Conservation (phyloP, 2,888 invertebrate species). For the Philonicus albiceps region DNA sequence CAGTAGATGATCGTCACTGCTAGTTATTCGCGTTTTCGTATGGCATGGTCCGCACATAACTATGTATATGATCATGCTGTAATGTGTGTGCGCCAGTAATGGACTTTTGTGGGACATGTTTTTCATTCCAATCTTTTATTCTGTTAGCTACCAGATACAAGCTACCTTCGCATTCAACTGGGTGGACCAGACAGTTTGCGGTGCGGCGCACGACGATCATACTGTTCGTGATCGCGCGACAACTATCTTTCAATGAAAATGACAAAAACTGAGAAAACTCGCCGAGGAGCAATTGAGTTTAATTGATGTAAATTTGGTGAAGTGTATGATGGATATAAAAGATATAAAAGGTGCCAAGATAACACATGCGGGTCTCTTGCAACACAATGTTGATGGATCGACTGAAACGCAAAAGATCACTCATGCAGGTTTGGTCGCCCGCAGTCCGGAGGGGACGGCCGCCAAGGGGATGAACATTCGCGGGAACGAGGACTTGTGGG, state of each 20-base stretch:
- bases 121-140: neutral
- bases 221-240: neutral
- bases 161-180: conserved; percentile 10
- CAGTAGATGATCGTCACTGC: conserved; percentile 29
- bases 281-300: neutral
- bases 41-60: neutral
- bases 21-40: neutral
- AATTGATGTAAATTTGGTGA: neutral
- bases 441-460: conserved; percentile 92
- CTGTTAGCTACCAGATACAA: neutral
- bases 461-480: conserved; percentile 95
- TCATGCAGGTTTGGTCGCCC: conserved; percentile 83
- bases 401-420: conserved; percentile 70
- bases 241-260: neutral
- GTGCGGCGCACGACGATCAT: conserved; percentile 12
- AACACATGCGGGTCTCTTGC: conserved; percentile 68
- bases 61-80: neutral
- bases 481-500: conserved; percentile 94
- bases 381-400: conserved; percentile 69
- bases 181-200: neutral
- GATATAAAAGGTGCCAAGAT: conserved; percentile 66
- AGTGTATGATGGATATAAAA: conserved; percentile 60
- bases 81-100: conserved; percentile 7
- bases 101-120: conserved; percentile 6
- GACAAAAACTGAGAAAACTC: conserved; percentile 12